Base-by-base conservation (phyloP, 2,113 vertebrate species). In the Oostethus manadensis region DNA sequence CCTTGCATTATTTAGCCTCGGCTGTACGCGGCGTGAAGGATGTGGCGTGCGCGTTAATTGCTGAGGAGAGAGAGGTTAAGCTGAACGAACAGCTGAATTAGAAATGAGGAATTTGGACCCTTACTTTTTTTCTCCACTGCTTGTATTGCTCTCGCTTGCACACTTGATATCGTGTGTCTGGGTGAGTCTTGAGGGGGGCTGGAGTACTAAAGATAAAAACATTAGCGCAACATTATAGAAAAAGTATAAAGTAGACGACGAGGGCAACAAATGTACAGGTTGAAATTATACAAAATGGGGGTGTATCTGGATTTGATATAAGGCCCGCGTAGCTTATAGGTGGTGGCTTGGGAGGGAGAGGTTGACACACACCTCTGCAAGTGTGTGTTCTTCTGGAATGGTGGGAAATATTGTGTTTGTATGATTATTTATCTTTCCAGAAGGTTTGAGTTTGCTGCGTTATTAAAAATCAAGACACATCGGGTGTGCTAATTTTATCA, bases 31-130 rank as follows among this genome's bases (percentile, higher is more conserved):
- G 94, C 93, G 95, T 95, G 94, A 95, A 94, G 93, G 93, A 93
- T 96, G 94, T 91, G 89, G 91, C 90, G 88, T 93, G 92, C 85
- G 93, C 94, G 94, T 94, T 96, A 97, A 96, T 98, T 97, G 94
- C 94, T 92, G 93, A 96, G 93, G 94, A 93, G 94, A 93, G 94
- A 96, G 94, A 96, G 94, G 95, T 97, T 98, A 98, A 96, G 93
- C 93, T 95, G 93, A 96, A 94, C 90, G 91, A 94, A 92, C 89
- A 90, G 92, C 91, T 95, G 94, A 95, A 98, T 97, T 97, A 94
- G 92, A 96, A 97, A 95, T 96, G 92, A 95, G 91, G 73, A 88
- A 86, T 90, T 90, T 95, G 78, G 84, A 73, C 73, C 71, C 62
- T 71, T 84, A 84, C 88, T 88, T 83, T 88, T 78, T 84, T 57